These are phyloP conservation scores for Beroe ovata DNA, from an alignment of 37 sponge, comb jelly and placozoan genomes.

Conservation along the genomic window DNA sequence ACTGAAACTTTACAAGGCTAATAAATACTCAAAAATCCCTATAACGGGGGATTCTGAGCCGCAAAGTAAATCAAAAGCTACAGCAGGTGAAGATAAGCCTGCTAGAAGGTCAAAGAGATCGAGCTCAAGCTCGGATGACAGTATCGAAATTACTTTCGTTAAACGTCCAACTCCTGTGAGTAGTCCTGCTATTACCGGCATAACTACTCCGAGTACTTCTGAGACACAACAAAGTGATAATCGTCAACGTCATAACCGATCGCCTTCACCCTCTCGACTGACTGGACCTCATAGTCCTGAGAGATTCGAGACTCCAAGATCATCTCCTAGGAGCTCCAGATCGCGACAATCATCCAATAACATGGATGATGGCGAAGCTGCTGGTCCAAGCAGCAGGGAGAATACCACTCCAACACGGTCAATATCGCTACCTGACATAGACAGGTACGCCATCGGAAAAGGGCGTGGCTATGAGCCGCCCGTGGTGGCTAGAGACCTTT, in stretches of 20 bases:
- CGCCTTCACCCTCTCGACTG: background rate
- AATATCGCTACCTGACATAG: background rate
- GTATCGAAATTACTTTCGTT: background rate
- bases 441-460: background rate
- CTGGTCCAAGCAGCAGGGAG: background rate
- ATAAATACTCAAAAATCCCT: constrained; percentile 47
- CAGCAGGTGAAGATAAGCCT: background rate
- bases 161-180: background rate
- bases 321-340: background rate
- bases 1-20: constrained; percentile 26
- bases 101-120: background rate
- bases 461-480: background rate
- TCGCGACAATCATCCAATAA: background rate
- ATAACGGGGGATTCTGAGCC: constrained; percentile 10
- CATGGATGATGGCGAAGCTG: background rate
- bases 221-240: background rate
- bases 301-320: background rate
- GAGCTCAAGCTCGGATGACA: constrained; percentile 21
- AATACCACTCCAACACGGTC: background rate
- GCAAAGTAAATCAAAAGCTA: background rate
- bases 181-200: background rate
- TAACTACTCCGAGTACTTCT: background rate
- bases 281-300: background rate
- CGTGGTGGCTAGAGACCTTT: background rate
- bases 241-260: background rate